These are phyloP conservation scores for Polymixis lichenea DNA, from an alignment of 2,888 invertebrate species.

Conservation along the genomic window DNA sequence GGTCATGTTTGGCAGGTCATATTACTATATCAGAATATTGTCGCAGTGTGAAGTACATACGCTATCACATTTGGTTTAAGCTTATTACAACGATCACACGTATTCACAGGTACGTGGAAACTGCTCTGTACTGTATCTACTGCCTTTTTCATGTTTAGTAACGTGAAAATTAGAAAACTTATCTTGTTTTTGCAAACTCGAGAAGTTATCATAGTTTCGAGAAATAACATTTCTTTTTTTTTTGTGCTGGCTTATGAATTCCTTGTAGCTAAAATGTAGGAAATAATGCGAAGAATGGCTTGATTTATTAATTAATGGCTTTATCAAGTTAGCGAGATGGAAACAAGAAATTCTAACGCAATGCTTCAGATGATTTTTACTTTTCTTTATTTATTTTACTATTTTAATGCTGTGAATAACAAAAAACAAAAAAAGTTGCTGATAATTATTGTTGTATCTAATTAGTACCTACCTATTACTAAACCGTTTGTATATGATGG, in stretches of 20 bases:
- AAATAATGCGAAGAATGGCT: constrained; percentile 13
- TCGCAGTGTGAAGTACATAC: constrained; percentile 3
- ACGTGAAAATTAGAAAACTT: constrained; percentile 29
- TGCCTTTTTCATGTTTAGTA: constrained; percentile 23
- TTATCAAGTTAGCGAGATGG: background rate
- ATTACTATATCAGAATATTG: constrained; percentile 27
- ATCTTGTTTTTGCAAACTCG: constrained; percentile 21
- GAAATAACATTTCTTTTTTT: background rate
- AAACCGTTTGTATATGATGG: background rate
- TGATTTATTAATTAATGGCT: constrained; percentile 25
- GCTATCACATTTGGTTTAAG: constrained; percentile 24
- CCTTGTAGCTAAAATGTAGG: constrained; percentile 5
- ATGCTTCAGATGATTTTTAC: background rate
- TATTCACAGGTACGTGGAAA: constrained; percentile 4
- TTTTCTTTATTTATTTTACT: background rate
- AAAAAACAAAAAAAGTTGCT: background rate
- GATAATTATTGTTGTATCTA: background rate
- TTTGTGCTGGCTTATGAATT: background rate
- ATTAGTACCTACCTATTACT: background rate
- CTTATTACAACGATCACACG: constrained; percentile 14
- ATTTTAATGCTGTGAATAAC: background rate
- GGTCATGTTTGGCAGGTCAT: constrained; percentile 30
- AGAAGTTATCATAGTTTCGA: constrained; percentile 9
- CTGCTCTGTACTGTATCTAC: background rate
- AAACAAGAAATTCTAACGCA: constrained; percentile 10